Percentiles rank a stretch among this genome's conserved stretches.
These are phyloP conservation scores for Dasypus novemcinctus DNA, from an alignment of 2,113 vertebrate species.

Conservation along the genomic window DNA sequence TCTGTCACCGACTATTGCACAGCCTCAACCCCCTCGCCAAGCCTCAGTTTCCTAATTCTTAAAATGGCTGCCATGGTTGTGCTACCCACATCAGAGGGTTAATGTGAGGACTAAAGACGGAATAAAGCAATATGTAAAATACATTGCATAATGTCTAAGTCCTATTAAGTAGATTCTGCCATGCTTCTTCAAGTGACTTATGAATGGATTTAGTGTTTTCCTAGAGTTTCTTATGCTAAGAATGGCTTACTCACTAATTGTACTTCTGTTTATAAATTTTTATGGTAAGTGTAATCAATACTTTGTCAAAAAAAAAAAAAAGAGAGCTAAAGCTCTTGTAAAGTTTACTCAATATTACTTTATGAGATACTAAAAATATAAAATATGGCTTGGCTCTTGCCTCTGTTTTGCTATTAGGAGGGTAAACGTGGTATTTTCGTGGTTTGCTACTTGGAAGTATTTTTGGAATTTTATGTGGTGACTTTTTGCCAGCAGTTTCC, in stretches of 20 bases:
- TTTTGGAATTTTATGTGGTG: not conserved
- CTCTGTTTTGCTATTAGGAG: not conserved
- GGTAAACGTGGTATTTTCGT: fast-evolving
- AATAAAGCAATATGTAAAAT: not conserved
- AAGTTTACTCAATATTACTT: not conserved
- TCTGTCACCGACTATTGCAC: too few species aligned
- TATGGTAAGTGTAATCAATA: not conserved
- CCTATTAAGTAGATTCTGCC: not conserved
- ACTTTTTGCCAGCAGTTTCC: not conserved
- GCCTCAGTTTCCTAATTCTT: not conserved
- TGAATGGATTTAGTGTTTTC: not conserved
- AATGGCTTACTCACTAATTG: not conserved
- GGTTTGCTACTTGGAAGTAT: not conserved
- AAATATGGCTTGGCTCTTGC: not conserved
- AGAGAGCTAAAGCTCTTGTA: not conserved
- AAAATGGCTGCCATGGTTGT: not conserved
- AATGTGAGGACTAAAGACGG: not conserved
- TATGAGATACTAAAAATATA: not conserved
- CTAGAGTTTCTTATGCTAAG: not conserved
- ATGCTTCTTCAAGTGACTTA: not conserved
- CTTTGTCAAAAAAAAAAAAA: constrained; percentile 31
- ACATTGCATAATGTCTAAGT: not conserved
- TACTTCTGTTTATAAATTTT: not conserved
- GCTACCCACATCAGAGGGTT: not conserved
- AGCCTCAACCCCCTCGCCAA: not conserved